Conservation (phyloP, 2,113 vertebrate species). For the Malurus melanocephalus region DNA sequence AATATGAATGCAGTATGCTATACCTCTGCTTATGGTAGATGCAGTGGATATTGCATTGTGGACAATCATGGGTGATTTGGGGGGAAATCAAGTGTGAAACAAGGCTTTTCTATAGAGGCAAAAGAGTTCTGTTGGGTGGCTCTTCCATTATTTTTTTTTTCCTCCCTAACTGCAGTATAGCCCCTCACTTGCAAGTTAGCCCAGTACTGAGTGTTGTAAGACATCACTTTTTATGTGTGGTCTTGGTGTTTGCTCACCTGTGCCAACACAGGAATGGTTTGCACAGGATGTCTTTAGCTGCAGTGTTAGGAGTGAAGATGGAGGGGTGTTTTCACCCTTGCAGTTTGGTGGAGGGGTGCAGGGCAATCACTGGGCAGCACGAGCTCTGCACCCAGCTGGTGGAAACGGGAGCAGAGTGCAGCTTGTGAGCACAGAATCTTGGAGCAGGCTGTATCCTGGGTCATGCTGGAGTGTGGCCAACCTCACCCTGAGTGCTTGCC, state of each 20-base stretch:
- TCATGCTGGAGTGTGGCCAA: not conserved
- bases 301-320: not conserved
- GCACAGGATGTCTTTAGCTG: not conserved
- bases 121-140: not conserved
- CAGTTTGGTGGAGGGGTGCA: not conserved
- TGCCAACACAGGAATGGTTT: not conserved
- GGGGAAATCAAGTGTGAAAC: not conserved
- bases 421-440: not conserved
- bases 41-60: not conserved
- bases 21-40: not conserved
- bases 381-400: not conserved
- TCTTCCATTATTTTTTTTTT: not conserved
- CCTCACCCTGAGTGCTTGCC: not conserved
- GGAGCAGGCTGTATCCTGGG: not conserved
- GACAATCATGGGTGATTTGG: not conserved
- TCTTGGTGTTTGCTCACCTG: constrained; percentile 41
- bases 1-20: not conserved
- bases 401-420: not conserved
- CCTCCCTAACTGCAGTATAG: not conserved
- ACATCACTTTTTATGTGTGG: not conserved
- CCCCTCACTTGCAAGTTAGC: not conserved
- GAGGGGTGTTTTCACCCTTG: not conserved
- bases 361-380: not conserved
- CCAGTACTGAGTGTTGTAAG: rapidly evolving
- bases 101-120: not conserved